Evolutionary conservation across 2,797 vertebrate genomes (phyloP).

Genomic region (Novumbra hubbsi): DNA sequence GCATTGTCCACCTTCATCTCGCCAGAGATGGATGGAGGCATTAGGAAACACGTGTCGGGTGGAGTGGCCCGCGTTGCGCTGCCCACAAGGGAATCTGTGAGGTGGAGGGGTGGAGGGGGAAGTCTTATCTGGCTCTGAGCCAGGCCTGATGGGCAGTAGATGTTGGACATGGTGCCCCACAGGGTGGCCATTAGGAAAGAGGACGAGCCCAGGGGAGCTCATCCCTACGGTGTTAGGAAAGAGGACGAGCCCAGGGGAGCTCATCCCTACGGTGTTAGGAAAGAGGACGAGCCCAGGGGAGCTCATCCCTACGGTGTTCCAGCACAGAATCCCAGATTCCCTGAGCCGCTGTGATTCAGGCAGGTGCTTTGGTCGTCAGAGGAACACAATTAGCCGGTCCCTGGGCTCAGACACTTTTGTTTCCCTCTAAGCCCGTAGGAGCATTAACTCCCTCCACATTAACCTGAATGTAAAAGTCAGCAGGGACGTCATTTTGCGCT

Average conservation of each 20-base stretch:
- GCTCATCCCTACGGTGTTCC: slow-evolving; percentile 69
- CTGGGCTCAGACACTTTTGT: slow-evolving; percentile 74
- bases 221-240: slow-evolving; percentile 63
- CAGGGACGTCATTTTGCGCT: slow-evolving; percentile 74
- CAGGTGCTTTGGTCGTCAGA: slow-evolving; percentile 72
- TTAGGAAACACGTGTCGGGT: background rate
- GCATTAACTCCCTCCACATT: slow-evolving; percentile 74
- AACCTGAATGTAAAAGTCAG: slow-evolving; percentile 75
- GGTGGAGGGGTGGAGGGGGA: slow-evolving; percentile 19
- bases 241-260: slow-evolving; percentile 51
- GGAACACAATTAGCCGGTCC: slow-evolving; percentile 67
- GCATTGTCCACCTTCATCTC: slow-evolving; percentile 46
- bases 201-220: slow-evolving; percentile 54
- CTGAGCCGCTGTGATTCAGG: slow-evolving; percentile 65
- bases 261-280: slow-evolving; percentile 64
- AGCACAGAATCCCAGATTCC: slow-evolving; percentile 55
- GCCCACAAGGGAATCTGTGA: background rate
- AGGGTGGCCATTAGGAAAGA: slow-evolving; percentile 51
- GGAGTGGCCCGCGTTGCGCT: background rate
- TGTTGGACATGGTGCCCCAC: slow-evolving; percentile 55
- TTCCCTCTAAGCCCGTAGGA: slow-evolving; percentile 70
- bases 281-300: slow-evolving; percentile 48
- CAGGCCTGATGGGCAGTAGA: slow-evolving; percentile 53
- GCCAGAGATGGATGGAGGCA: slow-evolving; percentile 42
- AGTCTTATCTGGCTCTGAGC: slow-evolving; percentile 12